Base-by-base conservation (phyloP, 2,797 vertebrate genomes). In the Pantherophis alleghaniensis region DNA sequence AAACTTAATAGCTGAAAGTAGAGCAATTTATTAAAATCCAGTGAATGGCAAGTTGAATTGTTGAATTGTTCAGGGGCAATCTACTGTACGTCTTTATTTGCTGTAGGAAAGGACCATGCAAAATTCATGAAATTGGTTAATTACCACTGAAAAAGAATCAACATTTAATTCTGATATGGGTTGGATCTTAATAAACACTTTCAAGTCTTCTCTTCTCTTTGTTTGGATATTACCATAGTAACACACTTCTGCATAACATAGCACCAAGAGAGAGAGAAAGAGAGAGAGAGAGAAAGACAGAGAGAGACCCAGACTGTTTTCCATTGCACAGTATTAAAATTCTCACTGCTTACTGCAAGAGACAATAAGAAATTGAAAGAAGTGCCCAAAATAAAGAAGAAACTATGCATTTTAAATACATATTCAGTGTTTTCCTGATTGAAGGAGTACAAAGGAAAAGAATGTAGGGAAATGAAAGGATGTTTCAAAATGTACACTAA, bases 201-300 rank as follows among this genome's bases (percentile, higher is more conserved):
- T 92, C 61, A 88, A 92, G 59, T 61, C 42, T n/a, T 51, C 42
- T 61, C 24, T 92, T 92, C n/a, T 89, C 88, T 89, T 89, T 60
- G 56, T 92, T 92, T 37, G 87, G 66, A 56, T 91, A 93, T 93
- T 90, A 93, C 92, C 92, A 91, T 93, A 93, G 92, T 90, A 93
- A 90, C 89, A 91, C 18, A 28, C n/a, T 69, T 10, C 79, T 74
- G 60, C 47, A 59, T 63, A 93, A 91, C 55, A 87, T 74, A 61
- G 32, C 42, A 63, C 24, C 55, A 12, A 53, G 24, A 42, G 14
- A 92, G 53, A 87, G 1, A 53, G 13, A 83, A 2, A 55, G 42
- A 42, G 3, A 42, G 42, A 42, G 14, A 92, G 32, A 87, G 1
- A 69, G 3, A 53, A 14, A 42, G 14, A 91, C 32, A 87, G 1